Percentiles rank a stretch among this genome's conserved stretches.
Conservation (phyloP, 2,888 invertebrate species). For the Lapara coniferarum region DNA sequence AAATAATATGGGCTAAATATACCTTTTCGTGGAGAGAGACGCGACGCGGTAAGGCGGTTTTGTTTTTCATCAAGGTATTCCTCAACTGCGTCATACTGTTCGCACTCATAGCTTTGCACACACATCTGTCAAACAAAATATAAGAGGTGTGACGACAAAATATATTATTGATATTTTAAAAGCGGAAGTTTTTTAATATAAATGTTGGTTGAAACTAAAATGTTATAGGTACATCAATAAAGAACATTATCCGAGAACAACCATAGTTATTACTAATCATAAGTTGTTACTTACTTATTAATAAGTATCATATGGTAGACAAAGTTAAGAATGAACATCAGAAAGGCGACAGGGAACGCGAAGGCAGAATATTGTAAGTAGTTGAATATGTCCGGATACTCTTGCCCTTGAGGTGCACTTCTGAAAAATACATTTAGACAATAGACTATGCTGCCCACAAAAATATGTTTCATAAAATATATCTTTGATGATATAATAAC, state of each 20-base stretch:
- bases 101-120: conserved; percentile 43
- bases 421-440: conserved; percentile 37
- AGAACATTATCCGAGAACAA: too few relatives aligned
- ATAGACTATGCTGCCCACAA: too few relatives aligned
- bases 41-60: conserved; percentile 41
- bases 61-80: conserved; percentile 41
- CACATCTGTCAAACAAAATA: conserved; percentile 36
- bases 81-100: conserved; percentile 44
- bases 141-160: neutral
- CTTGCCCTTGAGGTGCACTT: conserved; percentile 28
- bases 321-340: conserved; percentile 54
- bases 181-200: too few relatives aligned
- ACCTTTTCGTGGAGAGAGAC: conserved; percentile 54
- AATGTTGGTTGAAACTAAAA: too few relatives aligned
- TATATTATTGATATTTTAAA: neutral
- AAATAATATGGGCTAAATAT: too few relatives aligned
- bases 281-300: conserved; percentile 44
- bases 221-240: too few relatives aligned
- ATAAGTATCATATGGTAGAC: conserved; percentile 53
- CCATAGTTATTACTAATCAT: too few relatives aligned
- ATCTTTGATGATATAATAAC: too few relatives aligned
- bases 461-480: too few relatives aligned
- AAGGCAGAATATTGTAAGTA: conserved; percentile 62
- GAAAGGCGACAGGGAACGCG: conserved; percentile 58
- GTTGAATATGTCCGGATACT: conserved; percentile 63